These are phyloP conservation scores for Paratilapia polleni DNA, from an alignment of 2,113 vertebrate species.

Conservation along the genomic window DNA sequence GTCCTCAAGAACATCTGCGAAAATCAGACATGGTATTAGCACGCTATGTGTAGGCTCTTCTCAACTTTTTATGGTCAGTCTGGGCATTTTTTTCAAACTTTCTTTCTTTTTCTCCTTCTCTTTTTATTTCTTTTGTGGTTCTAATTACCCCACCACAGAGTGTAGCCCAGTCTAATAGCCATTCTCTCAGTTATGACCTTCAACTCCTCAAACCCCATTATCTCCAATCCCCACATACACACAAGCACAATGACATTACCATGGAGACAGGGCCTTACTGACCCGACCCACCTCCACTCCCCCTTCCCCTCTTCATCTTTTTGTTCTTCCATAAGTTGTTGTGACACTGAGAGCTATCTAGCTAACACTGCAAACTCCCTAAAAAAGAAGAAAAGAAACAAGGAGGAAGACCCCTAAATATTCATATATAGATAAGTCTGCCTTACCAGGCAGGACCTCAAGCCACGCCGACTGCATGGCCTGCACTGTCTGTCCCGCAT, in stretches of 20 bases:
- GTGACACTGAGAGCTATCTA: constrained; percentile 52
- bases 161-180: neutral
- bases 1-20: constrained; percentile 69
- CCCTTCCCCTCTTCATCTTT: constrained; percentile 27
- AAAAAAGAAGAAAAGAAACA: constrained; percentile 12
- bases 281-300: constrained; percentile 34
- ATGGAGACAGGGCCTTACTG: constrained; percentile 54
- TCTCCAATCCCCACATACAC: constrained; percentile 9
- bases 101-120: neutral
- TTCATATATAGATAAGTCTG: neutral
- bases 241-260: constrained; percentile 62
- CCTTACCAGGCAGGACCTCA: constrained; percentile 87
- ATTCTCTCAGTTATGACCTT: constrained; percentile 57
- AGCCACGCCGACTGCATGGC: constrained; percentile 93
- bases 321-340: constrained; percentile 53
- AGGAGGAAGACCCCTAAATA: constrained; percentile 13
- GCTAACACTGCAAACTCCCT: constrained; percentile 33
- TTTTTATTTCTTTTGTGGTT: neutral
- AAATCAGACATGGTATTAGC: neutral
- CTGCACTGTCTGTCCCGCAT: constrained; percentile 84
- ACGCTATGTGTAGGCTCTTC: neutral
- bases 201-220: constrained; percentile 51
- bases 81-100: neutral
- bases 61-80: neutral
- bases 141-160: neutral